Evolutionary conservation across 2,113 vertebrate genomes (phyloP), one percentile per base, ranked within the genome.

Genomic region (Perca schrenkii): DNA sequence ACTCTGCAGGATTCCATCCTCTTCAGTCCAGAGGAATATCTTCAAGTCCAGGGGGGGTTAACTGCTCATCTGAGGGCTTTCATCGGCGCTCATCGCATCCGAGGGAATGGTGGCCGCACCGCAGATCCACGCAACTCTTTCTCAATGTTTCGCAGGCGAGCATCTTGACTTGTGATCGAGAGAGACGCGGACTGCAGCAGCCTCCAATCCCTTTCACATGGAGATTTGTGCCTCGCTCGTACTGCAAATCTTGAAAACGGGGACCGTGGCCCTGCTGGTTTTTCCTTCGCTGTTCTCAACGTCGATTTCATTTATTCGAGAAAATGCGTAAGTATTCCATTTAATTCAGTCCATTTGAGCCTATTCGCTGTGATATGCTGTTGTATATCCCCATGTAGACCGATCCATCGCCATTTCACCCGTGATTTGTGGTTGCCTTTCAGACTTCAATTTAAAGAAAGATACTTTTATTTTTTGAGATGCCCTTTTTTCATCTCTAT

Each of bases 261-360:
- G 90, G 74, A 92, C 87, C 83, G 61, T 88, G 91, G 86, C 91
- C 91, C 91, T 91, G 83, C 85, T 83, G 87, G 17, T 80, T 86
- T 73, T 68, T 40, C 80, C 79, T 70, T 28, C 80, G 21, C 79
- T 16, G 77, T 72, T 75, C 83, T 81, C 80, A 74, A 56, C 77
- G 82, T 83, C 88, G 77, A 70, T 58, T 74, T 62, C 85, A 80
- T 91, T 91, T 74, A 87, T 90, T 91, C 88, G 89, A 93, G 77
- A 90, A 93, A 88, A 94, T 90, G 91, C 93, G 93, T 94, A 81
- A 94, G 93, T 93, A 88, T 88, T 65, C 34, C 2, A 69, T 62
- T 65, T 40, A 71, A 74, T 82, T 28, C 80, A 53, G 22, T 46
- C 66, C 56, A 36, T 57, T 61, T 54, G n/a, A 49, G 60, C 63